Evolutionary conservation across 2,113 vertebrate species (phyloP).

Genomic region (Mirza zaza): DNA sequence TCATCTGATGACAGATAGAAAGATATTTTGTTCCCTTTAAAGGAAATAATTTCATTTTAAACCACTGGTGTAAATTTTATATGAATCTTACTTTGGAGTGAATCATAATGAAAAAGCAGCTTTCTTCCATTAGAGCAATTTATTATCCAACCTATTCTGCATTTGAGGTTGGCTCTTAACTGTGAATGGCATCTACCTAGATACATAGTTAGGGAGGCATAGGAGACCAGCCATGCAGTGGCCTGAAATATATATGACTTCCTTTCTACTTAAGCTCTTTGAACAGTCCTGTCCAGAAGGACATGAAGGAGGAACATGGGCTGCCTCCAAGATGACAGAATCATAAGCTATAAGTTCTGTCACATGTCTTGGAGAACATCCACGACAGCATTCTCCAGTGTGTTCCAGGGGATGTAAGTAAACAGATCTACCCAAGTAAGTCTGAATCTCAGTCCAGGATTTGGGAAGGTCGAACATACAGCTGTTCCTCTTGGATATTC

Average conservation of each 20-base stretch:
- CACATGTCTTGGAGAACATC: background rate
- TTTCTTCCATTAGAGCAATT: conserved; percentile 12
- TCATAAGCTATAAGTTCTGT: background rate
- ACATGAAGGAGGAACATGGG: background rate
- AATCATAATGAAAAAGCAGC: conserved; percentile 32
- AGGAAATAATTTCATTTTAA: conserved; percentile 58
- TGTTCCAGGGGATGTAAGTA: background rate
- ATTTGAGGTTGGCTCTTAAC: conserved; percentile 9
- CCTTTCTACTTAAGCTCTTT: background rate
- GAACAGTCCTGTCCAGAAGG: background rate
- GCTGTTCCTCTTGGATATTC: background rate
- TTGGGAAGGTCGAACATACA: background rate
- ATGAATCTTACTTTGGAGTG: background rate
- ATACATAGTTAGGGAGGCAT: background rate
- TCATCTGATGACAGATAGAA: background rate
- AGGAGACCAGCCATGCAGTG: background rate
- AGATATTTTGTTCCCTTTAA: background rate
- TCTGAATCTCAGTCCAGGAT: background rate
- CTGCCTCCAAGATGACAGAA: background rate
- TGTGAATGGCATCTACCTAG: conserved; percentile 26
- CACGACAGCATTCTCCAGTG: fast-evolving
- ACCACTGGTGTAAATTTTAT: background rate
- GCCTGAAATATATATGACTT: background rate
- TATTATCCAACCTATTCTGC: background rate
- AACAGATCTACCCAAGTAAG: background rate